phyloP scores from a whole-genome alignment of 2,888 invertebrate genomes.

The Baronia brevicornis region DNA sequence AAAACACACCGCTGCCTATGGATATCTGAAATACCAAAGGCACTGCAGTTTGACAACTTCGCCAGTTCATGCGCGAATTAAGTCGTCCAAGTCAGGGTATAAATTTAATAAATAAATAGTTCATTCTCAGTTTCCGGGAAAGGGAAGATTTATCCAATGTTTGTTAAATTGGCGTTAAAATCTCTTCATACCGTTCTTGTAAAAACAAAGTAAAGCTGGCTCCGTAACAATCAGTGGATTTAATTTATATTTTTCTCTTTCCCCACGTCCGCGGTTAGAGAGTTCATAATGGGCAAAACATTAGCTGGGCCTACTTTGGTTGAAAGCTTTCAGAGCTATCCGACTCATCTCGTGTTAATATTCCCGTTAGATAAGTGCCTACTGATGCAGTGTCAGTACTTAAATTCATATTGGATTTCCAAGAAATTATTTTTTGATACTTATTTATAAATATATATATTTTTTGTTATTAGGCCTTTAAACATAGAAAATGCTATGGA shows the following conservation, averaged over 20 bases:
- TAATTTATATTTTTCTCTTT: constrained; percentile 55
- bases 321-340: constrained; percentile 62
- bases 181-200: constrained; percentile 23
- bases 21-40: too few relatives aligned
- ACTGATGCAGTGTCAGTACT: constrained; percentile 14
- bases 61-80: too few relatives aligned
- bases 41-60: too few relatives aligned
- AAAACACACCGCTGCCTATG: too few relatives aligned
- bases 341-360: constrained; percentile 48
- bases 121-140: too few relatives aligned
- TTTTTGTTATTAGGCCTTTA: too few relatives aligned
- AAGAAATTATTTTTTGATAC: constrained; percentile 2
- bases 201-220: constrained; percentile 29
- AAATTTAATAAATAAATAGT: too few relatives aligned
- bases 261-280: constrained; percentile 32
- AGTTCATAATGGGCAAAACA: constrained; percentile 66
- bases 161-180: too few relatives aligned
- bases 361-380: constrained; percentile 20
- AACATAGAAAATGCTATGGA: too few relatives aligned
- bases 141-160: too few relatives aligned
- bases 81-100: too few relatives aligned
- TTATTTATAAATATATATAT: constrained; percentile 2
- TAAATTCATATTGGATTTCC: not conserved
- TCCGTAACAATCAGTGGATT: constrained; percentile 31
- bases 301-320: constrained; percentile 58